These are phyloP conservation scores for Psylliodes chrysocephalus DNA, from an alignment of 2,888 invertebrate species.

Conservation along the genomic window DNA sequence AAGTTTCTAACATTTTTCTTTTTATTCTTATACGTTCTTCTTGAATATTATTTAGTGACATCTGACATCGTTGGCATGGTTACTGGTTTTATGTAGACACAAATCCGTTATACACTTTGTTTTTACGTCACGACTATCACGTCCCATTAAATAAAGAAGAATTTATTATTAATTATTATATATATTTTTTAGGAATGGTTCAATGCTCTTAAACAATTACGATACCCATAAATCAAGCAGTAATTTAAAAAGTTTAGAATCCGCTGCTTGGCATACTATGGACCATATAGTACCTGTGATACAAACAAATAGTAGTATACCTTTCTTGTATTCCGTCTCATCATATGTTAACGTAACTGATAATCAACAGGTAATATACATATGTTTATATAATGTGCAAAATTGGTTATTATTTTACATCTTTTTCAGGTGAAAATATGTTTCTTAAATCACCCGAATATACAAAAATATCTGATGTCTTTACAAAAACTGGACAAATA, in stretches of 20 bases:
- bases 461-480: slow-evolving; percentile 63
- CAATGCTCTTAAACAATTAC: slow-evolving; percentile 65
- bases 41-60: no score
- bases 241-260: slow-evolving; percentile 64
- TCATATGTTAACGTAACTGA: slow-evolving; percentile 50
- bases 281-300: slow-evolving; percentile 66
- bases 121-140: no score
- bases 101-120: no score
- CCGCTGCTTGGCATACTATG: slow-evolving; percentile 63
- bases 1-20: no score
- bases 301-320: slow-evolving; percentile 63
- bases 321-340: slow-evolving; percentile 62
- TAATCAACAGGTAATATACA: slow-evolving; percentile 46
- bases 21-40: no score
- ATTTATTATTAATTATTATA: neutral
- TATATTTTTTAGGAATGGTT: slow-evolving; percentile 60
- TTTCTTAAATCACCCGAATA: slow-evolving; percentile 62
- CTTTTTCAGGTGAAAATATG: slow-evolving; percentile 57
- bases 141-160: no score
- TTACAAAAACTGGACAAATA: slow-evolving; percentile 57
- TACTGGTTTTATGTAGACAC: no score
- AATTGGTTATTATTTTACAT: no score
- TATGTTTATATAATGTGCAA: slow-evolving; percentile 1
- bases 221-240: slow-evolving; percentile 60
- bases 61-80: no score